Evolutionary conservation across 2,888 invertebrate genomes (phyloP).

Genomic region (Platynereis dumerilii): DNA sequence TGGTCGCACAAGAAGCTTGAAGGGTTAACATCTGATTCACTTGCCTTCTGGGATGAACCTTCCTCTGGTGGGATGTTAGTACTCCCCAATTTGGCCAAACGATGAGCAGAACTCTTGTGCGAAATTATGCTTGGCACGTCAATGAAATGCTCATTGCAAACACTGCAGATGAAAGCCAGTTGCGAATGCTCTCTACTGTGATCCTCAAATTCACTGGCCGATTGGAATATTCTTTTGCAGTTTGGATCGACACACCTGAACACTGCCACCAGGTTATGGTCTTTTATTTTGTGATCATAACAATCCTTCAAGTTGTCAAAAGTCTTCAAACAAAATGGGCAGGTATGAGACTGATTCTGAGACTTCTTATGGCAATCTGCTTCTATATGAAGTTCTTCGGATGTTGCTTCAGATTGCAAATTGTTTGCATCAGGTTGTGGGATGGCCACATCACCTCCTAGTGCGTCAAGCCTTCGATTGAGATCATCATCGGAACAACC

Average conservation of each 20-base stretch:
- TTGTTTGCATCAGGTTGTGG: too few species aligned
- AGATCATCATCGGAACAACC: too few species aligned
- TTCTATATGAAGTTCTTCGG: too few species aligned
- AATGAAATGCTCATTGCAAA: constrained; percentile 33
- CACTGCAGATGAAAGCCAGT: constrained; percentile 32
- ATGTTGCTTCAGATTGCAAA: too few species aligned
- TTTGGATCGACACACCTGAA: constrained; percentile 27
- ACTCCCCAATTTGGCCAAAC: neutral
- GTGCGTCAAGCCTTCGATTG: too few species aligned
- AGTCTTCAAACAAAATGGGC: constrained; percentile 26
- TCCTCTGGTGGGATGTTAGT: too few species aligned
- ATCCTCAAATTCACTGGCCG: constrained; percentile 22
- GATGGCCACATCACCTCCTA: too few species aligned
- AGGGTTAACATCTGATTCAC: constrained; percentile 14
- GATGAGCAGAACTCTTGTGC: constrained; percentile 26
- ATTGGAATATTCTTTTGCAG: constrained; percentile 28
- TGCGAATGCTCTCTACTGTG: constrained; percentile 31
- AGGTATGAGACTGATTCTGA: constrained; percentile 2
- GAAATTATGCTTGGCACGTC: constrained; percentile 9
- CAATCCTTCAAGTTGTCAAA: constrained; percentile 8
- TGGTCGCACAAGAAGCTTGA: constrained; percentile 29
- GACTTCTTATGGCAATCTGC: too few species aligned
- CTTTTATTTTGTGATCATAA: constrained; percentile 26
- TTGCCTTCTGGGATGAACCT: too few species aligned
- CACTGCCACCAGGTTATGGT: constrained; percentile 27